These are phyloP conservation scores for Ectobius pallidus DNA, from an alignment of 2,888 invertebrate genomes.

Conservation along the genomic window DNA sequence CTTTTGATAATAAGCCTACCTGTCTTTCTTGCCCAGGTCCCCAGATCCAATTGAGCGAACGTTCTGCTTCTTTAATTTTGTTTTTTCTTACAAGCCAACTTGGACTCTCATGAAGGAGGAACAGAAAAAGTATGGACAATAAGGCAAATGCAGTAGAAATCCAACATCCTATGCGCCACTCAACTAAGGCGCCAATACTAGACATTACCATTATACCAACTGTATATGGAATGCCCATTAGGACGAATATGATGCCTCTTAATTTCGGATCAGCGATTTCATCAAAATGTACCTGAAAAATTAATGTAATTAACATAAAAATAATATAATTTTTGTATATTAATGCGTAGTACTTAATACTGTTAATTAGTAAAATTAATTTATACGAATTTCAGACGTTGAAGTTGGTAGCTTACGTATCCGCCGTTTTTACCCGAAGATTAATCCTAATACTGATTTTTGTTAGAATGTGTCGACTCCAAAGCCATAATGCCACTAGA, in stretches of 20 bases:
- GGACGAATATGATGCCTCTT: neutral
- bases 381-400: no score
- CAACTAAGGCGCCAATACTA: neutral
- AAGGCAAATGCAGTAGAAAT: neutral
- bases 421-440: no score
- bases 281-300: neutral
- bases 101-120: neutral
- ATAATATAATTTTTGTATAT: no score
- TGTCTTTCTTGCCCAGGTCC: neutral
- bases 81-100: neutral
- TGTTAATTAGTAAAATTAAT: no score
- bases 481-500: no score
- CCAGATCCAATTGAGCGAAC: neutral
- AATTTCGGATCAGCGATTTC: neutral
- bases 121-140: neutral
- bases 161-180: neutral
- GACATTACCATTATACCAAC: slow-evolving; percentile 6
- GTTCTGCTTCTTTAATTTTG: neutral
- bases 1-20: neutral
- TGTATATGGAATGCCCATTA: no score
- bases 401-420: no score
- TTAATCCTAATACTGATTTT: no score
- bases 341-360: no score
- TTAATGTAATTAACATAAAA: no score
- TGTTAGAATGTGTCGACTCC: no score